Evolutionary conservation across 1,140 invertebrate genomes (phyloP).

Genomic region (Calosoma granatense): DNA sequence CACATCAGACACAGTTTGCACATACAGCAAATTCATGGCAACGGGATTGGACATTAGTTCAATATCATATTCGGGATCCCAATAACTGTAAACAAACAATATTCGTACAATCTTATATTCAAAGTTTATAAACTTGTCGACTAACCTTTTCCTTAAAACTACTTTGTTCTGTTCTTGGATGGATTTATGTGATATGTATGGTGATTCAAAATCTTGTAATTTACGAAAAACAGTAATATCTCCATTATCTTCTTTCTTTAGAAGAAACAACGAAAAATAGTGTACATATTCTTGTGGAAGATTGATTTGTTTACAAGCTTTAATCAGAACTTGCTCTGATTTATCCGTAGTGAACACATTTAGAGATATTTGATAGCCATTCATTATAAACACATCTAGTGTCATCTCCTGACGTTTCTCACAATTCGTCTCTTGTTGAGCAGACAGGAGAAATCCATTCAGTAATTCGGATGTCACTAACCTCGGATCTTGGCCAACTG

Average conservation of each 20-base stretch:
- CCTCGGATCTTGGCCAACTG: slow-evolving; percentile 75
- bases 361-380: slow-evolving; percentile 74
- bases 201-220: slow-evolving; percentile 92
- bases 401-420: slow-evolving; percentile 60
- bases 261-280: slow-evolving; percentile 84
- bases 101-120: not conserved
- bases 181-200: slow-evolving; percentile 75
- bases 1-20: slow-evolving; percentile 78
- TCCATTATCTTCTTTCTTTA: slow-evolving; percentile 63
- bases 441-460: slow-evolving; percentile 78
- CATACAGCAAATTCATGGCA: slow-evolving; percentile 76
- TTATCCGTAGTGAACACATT: slow-evolving; percentile 71
- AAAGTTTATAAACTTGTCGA: slow-evolving; percentile 13
- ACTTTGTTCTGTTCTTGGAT: slow-evolving; percentile 48
- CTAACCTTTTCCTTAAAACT: slow-evolving; percentile 63
- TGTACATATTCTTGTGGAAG: slow-evolving; percentile 64
- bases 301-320: slow-evolving; percentile 64
- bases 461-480: slow-evolving; percentile 70
- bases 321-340: slow-evolving; percentile 70
- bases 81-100: slow-evolving; percentile 58
- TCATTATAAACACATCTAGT: slow-evolving; percentile 75
- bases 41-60: slow-evolving; percentile 70
- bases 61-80: slow-evolving; percentile 76
- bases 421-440: slow-evolving; percentile 77
- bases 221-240: slow-evolving; percentile 69